Evolutionary conservation across 2,888 invertebrate species (phyloP).

Genomic region (Drosophila longiperda): DNA sequence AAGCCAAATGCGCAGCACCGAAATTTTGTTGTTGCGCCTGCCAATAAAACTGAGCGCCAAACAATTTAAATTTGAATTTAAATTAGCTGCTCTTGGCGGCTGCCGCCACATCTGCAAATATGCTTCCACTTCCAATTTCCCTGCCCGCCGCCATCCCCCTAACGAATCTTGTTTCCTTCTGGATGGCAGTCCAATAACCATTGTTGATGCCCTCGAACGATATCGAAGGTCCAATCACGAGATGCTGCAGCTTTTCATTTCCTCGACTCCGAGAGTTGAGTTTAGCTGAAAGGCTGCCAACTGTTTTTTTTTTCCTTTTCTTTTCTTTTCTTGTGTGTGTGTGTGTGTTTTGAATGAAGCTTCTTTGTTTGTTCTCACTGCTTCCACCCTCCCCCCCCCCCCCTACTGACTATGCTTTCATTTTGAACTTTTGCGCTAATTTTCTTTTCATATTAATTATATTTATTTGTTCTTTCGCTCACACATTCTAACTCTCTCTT

Average conservation of each 20-base stretch:
- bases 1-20: slow-evolving; percentile 30
- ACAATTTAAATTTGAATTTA: slow-evolving; percentile 79
- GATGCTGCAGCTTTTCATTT: slow-evolving; percentile 45
- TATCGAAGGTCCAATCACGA: slow-evolving; percentile 68
- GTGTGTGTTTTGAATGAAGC: slow-evolving; percentile 40
- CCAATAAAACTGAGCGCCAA: slow-evolving; percentile 66
- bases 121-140: slow-evolving; percentile 10
- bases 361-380: slow-evolving; percentile 44
- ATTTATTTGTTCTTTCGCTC: slow-evolving; percentile 26
- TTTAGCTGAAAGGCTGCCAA: slow-evolving; percentile 53
- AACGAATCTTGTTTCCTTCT: neutral
- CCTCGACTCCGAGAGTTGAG: slow-evolving; percentile 29
- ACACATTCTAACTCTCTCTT: slow-evolving; percentile 1
- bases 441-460: slow-evolving; percentile 45
- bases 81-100: slow-evolving; percentile 67
- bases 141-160: neutral
- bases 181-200: slow-evolving; percentile 30
- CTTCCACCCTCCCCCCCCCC: neutral
- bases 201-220: slow-evolving; percentile 68
- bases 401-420: neutral
- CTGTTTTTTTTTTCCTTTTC: slow-evolving; percentile 18
- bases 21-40: slow-evolving; percentile 29
- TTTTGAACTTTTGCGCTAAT: slow-evolving; percentile 27
- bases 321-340: neutral
- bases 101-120: slow-evolving; percentile 57